Evolutionary conservation across 2,113 vertebrate species (phyloP), one percentile per base, ranked within the genome.

Genomic region (Thunnus thynnus): DNA sequence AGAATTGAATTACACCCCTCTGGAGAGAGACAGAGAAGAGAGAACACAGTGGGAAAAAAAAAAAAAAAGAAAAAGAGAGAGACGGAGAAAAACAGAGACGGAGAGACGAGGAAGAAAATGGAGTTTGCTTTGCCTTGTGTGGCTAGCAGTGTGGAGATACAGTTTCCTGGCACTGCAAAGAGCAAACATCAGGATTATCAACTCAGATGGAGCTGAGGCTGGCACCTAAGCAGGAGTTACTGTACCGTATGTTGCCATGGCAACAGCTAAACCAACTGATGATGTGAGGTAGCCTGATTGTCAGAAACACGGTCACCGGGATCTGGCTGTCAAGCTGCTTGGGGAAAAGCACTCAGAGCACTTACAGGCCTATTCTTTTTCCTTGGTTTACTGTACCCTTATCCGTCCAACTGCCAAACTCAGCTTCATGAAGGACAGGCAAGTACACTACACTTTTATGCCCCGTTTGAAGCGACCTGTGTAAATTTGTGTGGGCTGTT

Each of bases 1-100:
- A 89, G 87, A 93, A 92, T 90, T 91, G 87, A 94, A 93, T 94
- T 89, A 91, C 88, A 88, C 86, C 79, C 88, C 90, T 89, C 86
- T 46, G 65, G 78, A 88, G 76, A 86, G 78, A 83, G n/a, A 74
- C 50, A 36, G 62, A 56, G 64, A 48, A 82, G 70, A 64, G 44
- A 77, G 47, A 52, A 55, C 3, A 63, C 32, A 67, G 71, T 18
- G 60, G 11, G n/a, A 36, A 62, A 51, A 62, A n/a, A 71, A 13
- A 11, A 65, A 30, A 75, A 17, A 36, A 62, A 51, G 57, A n/a
- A 68, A 11, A 30, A 65, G 22, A 72, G 2, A 27, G 50, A 63
- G 70, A 73, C 3, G 20, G 14, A 54, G 36, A 83, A 78, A 63
- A 52, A 60, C 8, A 2, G 41, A 88, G 67, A 80, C 20, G 63